Base-by-base conservation (phyloP, 2,888 invertebrate species). In the Eremobia ochroleuca region DNA sequence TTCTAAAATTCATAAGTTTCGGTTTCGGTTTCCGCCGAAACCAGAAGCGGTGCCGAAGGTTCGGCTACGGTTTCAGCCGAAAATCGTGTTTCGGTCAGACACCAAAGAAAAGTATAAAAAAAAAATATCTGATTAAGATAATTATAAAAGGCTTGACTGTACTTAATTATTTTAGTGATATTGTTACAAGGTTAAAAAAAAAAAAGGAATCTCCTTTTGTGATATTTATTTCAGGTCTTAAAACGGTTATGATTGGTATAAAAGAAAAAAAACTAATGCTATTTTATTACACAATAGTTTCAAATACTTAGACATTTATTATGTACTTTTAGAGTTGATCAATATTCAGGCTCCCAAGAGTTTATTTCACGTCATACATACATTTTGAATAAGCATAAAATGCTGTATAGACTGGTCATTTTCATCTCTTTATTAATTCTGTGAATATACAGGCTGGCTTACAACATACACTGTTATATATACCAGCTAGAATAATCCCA, bases 181-280 rank as follows among this genome's bases (percentile, higher is more conserved):
- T 34, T 55, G 25, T 11, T 65, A 40, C 4, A 58, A 55, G 15
- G 21, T 9, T 65, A 28, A 84, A 87, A 85, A 87, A 85, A 80
- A 86, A 81, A 87, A 77, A 77, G n/a, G 9, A 52, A 40, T 77
- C 61, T 86, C 82, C 88, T 92, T 93, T 94, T 92, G 90, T 92
- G 92, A 92, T 94, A 92, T 95, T 95, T 95, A 94, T 94, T 95
- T 94, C 92, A 94, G 93, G 93, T 94, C 90, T 93, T 93, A 91
- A 93, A 92, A 91, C 92, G 93, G 91, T 94, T 93, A 94, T 91
- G 92, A 92, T 92, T 93, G 93, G 94, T 95, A 95, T 92, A 94
- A 95, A 95, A 93, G 89, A 94, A 95, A 94, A 91, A 92, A 91
- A 91, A 90, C 92, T 93, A 93, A 91, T 89, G 88, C 92, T 94